Conservation (phyloP, 2,797 vertebrate genomes). For the Luscinia luscinia region DNA sequence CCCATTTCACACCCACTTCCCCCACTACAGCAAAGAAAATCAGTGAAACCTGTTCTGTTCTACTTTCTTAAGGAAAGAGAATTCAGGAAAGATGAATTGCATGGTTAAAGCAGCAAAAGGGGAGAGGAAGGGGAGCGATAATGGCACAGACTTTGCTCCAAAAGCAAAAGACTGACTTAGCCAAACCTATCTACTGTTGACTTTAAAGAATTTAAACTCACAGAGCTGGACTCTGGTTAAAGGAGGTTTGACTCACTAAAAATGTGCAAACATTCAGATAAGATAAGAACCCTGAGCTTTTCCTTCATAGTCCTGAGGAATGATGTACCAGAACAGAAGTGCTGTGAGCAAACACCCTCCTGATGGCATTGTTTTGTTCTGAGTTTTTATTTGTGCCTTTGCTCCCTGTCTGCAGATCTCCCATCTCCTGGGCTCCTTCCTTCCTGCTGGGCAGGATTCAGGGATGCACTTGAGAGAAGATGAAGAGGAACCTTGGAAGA, state of each 20-base stretch:
- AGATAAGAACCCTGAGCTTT: conserved; percentile 16
- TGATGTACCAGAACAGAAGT: not conserved
- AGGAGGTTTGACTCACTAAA: not conserved
- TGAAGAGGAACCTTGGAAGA: conserved; percentile 16
- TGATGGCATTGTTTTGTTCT: not conserved
- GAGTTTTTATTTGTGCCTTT: not conserved
- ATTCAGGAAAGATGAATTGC: not conserved
- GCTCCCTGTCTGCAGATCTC: not conserved
- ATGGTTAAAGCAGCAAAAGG: not conserved
- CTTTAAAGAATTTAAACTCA: conserved; percentile 5
- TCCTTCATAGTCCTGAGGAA: not conserved
- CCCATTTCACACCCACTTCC: too few relatives aligned
- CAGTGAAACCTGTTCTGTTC: not conserved
- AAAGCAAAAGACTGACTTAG: not conserved
- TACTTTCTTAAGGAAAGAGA: not conserved
- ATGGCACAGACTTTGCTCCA: not conserved
- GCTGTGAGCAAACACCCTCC: conserved; percentile 19
- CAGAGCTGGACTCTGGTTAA: not conserved
- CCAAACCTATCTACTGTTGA: not conserved
- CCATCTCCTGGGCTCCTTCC: not conserved
- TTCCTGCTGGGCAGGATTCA: conserved; percentile 1
- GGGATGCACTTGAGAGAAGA: not conserved
- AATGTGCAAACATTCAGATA: conserved; percentile 44
- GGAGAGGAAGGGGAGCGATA: not conserved
- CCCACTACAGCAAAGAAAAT: not conserved